Conservation (phyloP, 2,113 vertebrate species). For the Pan paniscus region DNA sequence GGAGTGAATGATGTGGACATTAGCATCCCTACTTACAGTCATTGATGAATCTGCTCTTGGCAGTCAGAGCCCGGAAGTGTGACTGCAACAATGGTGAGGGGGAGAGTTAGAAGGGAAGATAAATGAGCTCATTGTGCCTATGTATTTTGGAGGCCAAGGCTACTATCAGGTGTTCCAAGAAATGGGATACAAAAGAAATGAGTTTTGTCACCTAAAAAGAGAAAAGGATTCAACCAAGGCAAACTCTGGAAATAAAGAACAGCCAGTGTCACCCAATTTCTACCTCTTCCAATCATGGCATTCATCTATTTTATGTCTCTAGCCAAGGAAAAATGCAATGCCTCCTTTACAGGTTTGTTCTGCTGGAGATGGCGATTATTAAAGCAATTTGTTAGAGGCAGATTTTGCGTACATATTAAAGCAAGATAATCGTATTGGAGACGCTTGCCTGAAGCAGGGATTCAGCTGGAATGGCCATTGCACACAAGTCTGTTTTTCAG, state of each 20-base stretch:
- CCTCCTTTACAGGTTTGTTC: not conserved
- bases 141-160: slow-evolving; percentile 17
- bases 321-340: not conserved
- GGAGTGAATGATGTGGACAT: slow-evolving; percentile 16
- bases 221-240: slow-evolving; percentile 5
- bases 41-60: slow-evolving; percentile 1
- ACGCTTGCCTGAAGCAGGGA: not conserved
- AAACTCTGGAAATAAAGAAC: slow-evolving; percentile 5
- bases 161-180: not conserved
- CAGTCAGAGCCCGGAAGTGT: not conserved
- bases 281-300: not conserved
- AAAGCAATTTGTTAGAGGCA: slow-evolving; percentile 33
- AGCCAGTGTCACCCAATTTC: not conserved
- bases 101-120: not conserved
- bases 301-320: not conserved
- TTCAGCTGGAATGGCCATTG: not conserved
- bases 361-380: not conserved
- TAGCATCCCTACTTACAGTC: not conserved
- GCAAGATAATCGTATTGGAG: not conserved
- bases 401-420: not conserved
- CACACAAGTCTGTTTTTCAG: not conserved
- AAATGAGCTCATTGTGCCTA: not conserved
- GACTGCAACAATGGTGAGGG: not conserved
- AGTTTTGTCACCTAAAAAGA: not conserved
- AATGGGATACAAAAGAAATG: slow-evolving; percentile 20